phyloP scores from a whole-genome alignment of 1,140 invertebrate species.

The Maniola jurtina region DNA sequence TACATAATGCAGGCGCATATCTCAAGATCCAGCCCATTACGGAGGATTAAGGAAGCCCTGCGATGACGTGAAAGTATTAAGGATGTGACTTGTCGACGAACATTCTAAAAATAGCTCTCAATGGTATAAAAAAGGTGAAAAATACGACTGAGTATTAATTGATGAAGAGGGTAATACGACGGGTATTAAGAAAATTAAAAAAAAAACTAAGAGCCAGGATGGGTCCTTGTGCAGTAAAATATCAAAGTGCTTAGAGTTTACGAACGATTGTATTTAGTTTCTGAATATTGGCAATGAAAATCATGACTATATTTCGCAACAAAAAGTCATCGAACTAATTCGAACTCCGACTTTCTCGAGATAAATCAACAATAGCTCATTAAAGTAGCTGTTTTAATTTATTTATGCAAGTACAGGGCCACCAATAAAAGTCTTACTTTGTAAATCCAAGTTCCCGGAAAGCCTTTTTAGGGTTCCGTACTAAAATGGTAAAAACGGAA shows the following conservation, averaged over 20 bases:
- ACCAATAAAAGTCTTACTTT: background rate
- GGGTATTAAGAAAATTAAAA: background rate
- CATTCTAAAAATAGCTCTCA: slow-evolving; percentile 41
- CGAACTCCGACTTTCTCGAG: background rate
- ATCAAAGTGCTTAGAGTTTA: no score
- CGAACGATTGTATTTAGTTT: no score
- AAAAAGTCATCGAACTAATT: no score
- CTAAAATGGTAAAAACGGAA: no score
- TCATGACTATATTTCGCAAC: no score
- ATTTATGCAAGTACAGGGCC: background rate
- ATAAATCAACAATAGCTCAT: background rate
- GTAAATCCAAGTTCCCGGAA: slow-evolving; percentile 14
- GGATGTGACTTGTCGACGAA: slow-evolving; percentile 52
- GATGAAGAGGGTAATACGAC: background rate
- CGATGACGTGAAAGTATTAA: slow-evolving; percentile 63
- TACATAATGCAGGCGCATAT: slow-evolving; percentile 46
- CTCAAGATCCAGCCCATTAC: slow-evolving; percentile 67
- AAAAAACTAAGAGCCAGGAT: no score
- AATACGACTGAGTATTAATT: slow-evolving; percentile 8
- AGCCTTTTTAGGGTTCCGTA: background rate
- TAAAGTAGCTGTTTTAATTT: background rate
- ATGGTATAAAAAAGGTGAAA: slow-evolving; percentile 14
- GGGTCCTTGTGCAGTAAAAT: no score
- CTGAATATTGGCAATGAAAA: no score
- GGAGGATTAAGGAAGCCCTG: slow-evolving; percentile 63